Evolutionary conservation across 2,888 invertebrate genomes (phyloP).

Genomic region (Gymnoscelis rufifasciata): DNA sequence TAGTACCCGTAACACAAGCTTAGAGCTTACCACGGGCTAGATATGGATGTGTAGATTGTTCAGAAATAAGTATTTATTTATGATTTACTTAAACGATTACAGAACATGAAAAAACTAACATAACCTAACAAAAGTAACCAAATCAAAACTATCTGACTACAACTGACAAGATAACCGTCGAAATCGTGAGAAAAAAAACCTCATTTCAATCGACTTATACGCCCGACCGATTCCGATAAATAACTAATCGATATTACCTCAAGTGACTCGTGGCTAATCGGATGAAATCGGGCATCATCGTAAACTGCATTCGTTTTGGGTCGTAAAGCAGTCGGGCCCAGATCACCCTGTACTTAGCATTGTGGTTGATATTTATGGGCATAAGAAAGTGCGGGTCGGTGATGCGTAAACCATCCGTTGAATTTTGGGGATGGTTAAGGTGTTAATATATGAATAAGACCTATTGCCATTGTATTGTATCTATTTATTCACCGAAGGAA

Average conservation of each 20-base stretch:
- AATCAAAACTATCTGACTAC: not conserved
- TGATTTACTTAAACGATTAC: too few species aligned
- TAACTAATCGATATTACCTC: conserved; percentile 30
- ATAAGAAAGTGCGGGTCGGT: not conserved
- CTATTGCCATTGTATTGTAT: too few species aligned
- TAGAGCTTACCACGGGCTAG: too few species aligned
- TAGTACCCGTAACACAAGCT: too few species aligned
- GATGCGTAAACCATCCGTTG: not conserved
- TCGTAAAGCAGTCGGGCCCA: conserved; percentile 63
- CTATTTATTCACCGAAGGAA: too few species aligned
- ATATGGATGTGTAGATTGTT: too few species aligned
- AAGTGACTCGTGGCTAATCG: conserved; percentile 22
- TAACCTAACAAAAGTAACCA: not conserved
- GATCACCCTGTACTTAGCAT: conserved; percentile 12
- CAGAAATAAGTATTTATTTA: too few species aligned
- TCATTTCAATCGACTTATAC: conserved; percentile 20
- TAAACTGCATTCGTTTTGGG: conserved; percentile 60
- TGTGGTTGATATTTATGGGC: conserved; percentile 19
- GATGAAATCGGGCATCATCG: conserved; percentile 30
- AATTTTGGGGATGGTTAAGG: not conserved
- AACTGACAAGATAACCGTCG: not conserved
- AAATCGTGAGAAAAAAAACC: conserved; percentile 3
- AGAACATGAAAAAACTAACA: not conserved
- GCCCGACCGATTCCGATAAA: conserved; percentile 31
- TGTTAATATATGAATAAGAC: not conserved